Base-by-base conservation (phyloP, 2,888 invertebrate species). In the Tholera decimalis region DNA sequence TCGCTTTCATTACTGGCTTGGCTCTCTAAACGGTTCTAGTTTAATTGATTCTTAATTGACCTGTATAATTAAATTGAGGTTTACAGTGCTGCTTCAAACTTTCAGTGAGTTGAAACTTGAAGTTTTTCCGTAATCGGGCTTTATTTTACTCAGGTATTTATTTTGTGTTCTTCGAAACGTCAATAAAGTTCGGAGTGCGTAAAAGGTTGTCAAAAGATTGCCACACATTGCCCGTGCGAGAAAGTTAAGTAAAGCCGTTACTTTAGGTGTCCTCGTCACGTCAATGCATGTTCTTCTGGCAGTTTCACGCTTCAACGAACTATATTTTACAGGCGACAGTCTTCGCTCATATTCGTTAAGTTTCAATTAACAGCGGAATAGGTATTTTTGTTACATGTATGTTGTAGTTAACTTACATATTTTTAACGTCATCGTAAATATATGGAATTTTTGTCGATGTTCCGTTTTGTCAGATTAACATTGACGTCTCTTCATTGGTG, bases 201-300 rank as follows among this genome's bases (percentile, higher is more conserved):
- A 60, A 69, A 67, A 77, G 73, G 64, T 61, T 77, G 63, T 66
- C 64, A 37, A 65, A 70, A 69, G 50, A 61, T 62, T 67, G 70
- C 56, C 65, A 61, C 59, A 77, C 50, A 77, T 65, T 75, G 68
- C 79, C 77, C 65, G 60, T 53, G 56, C 64, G 72, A 54, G 72
- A 76, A 82, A 82, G 82, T 82, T 72, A n/a, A 44, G 69, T 69
- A 66, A 65, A 80, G 76, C 63, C 57, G 73, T 75, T 69, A 75
- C 78, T 79, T 77, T 73, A 77, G 59, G 70, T 75, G 70, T 69
- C 54, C 51, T 47, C 68, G 51, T 70, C 76, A 69, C 76, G 65
- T 74, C 49, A 69, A 72, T 49, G 53, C 67, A 57, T 67, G 59
- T 67, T 70, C 43, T 47, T 65, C 71, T 68, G 69, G 58, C 70